A percentile compares a stretch with the other conserved stretches of the same genome.
These are phyloP conservation scores for Pteropus rufus DNA, from an alignment of 2,797 vertebrate species.

Conservation along the genomic window DNA sequence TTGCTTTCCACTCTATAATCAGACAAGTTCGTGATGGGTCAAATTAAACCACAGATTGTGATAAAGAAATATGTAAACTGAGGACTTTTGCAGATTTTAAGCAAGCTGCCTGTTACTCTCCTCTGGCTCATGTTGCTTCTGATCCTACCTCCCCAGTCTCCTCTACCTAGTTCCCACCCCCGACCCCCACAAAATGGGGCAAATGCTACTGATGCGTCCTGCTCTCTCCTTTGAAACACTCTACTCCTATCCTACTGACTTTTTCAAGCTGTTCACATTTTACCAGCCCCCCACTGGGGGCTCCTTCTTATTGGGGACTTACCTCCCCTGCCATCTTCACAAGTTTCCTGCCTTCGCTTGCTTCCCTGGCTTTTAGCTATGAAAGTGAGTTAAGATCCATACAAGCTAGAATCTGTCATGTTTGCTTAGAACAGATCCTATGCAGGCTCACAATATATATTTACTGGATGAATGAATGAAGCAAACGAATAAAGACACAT, in stretches of 20 bases:
- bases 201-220: background rate
- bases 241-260: background rate
- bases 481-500: slow-evolving; percentile 9
- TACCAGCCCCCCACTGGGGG: background rate
- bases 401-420: background rate
- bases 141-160: background rate
- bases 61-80: background rate
- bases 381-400: background rate
- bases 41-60: background rate
- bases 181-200: background rate
- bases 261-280: background rate
- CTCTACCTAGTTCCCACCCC: background rate
- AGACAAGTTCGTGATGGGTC: background rate
- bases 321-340: accelerated
- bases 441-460: background rate
- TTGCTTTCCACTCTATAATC: background rate
- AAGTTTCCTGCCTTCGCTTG: background rate
- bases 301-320: background rate
- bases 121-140: background rate
- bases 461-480: slow-evolving; percentile 34
- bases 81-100: background rate
- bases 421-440: background rate
- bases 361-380: background rate
- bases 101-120: background rate
- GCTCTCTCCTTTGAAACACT: background rate